Conservation (phyloP, 2,113 vertebrate genomes). For the Tricholaema leucomelas region DNA sequence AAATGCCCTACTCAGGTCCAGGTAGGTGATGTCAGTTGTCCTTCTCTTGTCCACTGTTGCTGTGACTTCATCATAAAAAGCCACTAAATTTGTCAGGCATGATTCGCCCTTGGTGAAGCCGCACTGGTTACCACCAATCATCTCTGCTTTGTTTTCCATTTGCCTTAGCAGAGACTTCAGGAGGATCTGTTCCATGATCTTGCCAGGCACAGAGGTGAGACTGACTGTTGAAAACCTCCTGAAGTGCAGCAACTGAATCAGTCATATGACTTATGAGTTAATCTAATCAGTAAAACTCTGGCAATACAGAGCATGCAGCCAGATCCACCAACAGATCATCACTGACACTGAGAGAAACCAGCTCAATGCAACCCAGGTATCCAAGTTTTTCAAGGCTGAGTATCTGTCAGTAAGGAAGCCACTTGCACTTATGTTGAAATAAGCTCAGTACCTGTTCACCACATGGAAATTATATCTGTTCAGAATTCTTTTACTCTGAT, state of each 20-base stretch:
- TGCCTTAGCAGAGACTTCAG: too few species aligned
- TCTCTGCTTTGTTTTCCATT: too few species aligned
- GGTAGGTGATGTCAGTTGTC: too few species aligned
- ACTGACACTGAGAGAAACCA: constrained; percentile 47
- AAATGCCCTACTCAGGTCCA: too few species aligned
- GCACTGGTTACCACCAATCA: too few species aligned
- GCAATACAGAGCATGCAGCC: not conserved
- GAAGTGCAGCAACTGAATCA: not conserved
- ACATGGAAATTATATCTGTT: not conserved
- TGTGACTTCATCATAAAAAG: too few species aligned
- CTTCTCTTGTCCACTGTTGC: too few species aligned
- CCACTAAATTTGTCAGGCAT: too few species aligned
- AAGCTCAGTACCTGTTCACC: not conserved
- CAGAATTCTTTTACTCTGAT: not conserved
- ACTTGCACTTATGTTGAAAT: not conserved
- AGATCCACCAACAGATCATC: constrained; percentile 49
- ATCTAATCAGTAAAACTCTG: not conserved
- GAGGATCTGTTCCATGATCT: too few species aligned
- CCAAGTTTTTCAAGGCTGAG: constrained; percentile 34
- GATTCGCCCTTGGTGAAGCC: too few species aligned
- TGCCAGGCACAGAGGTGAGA: too few species aligned
- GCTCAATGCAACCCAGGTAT: constrained; percentile 44
- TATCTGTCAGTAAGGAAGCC: constrained; percentile 18
- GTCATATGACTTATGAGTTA: not conserved
- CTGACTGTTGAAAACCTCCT: not conserved